Evolutionary conservation across 2,888 invertebrate genomes (phyloP).

Genomic region (Taenaris catops): DNA sequence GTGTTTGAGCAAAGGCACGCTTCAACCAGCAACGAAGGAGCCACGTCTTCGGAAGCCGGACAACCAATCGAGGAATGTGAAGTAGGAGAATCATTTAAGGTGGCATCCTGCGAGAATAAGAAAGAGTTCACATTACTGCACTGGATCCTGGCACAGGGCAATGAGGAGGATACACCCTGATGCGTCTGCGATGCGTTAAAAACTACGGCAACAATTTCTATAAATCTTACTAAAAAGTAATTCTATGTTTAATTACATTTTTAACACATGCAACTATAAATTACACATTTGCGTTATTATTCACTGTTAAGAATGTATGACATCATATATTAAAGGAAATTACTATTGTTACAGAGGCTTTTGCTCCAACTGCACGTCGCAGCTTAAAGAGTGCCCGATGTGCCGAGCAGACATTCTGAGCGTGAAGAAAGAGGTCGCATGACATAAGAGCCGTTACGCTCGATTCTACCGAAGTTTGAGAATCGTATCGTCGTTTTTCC

Average conservation of each 20-base stretch:
- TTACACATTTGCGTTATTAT: no score
- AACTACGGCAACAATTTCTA: no score
- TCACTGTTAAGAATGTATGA: no score
- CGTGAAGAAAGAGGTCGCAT: constrained; percentile 35
- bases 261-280: no score
- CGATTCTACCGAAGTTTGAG: no score
- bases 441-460: constrained; percentile 28
- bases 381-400: constrained; percentile 92
- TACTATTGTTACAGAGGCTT: constrained; percentile 83
- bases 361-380: constrained; percentile 88
- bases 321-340: no score
- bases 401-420: constrained; percentile 80
- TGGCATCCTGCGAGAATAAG: constrained; percentile 48
- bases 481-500: no score
- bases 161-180: no score
- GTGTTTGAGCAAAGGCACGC: constrained; percentile 57
- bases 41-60: constrained; percentile 37
- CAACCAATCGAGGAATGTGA: constrained; percentile 50
- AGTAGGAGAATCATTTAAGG: constrained; percentile 54
- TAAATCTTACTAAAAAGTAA: no score
- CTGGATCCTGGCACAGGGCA: constrained; percentile 93
- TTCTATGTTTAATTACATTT: no score
- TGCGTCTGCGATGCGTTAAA: no score
- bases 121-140: constrained; percentile 85
- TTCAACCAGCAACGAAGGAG: constrained; percentile 48